Evolutionary conservation across 2,113 vertebrate genomes (phyloP).

Genomic region (Lamprologus sp.): DNA sequence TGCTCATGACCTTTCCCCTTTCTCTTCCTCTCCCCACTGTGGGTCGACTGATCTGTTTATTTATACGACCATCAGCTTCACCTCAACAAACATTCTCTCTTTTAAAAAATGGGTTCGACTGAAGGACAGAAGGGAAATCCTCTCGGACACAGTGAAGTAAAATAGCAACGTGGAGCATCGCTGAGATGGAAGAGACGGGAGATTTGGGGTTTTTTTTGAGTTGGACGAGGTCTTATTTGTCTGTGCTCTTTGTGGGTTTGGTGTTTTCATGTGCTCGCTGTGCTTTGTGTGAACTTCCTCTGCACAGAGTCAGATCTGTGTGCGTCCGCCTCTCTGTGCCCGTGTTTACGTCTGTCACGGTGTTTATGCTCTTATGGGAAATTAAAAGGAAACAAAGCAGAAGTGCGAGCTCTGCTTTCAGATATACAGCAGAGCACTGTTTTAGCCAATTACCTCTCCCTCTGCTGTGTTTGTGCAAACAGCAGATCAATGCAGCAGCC

Average conservation of each 20-base stretch:
- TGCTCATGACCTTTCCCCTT: not conserved
- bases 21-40: not conserved
- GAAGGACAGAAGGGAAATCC: not conserved
- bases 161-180: not conserved
- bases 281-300: conserved; percentile 39
- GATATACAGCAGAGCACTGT: not conserved
- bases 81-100: conserved; percentile 6
- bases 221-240: not conserved
- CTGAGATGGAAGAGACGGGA: not conserved
- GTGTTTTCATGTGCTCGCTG: conserved; percentile 9
- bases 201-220: not conserved
- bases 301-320: not conserved
- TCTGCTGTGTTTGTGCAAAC: not conserved
- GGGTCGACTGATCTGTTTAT: not conserved
- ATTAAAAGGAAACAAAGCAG: not conserved
- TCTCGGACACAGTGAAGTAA: not conserved
- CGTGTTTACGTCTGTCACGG: not conserved
- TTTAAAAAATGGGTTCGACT: not conserved
- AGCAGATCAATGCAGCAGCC: not conserved
- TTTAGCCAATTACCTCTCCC: not conserved
- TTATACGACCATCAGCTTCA: not conserved
- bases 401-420: not conserved
- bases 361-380: not conserved
- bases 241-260: conserved; percentile 32
- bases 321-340: not conserved